A percentile compares a stretch with the other conserved stretches of the same genome.
Conservation (phyloP, 2,888 invertebrate species). For the Chaitophorus viminalis region DNA sequence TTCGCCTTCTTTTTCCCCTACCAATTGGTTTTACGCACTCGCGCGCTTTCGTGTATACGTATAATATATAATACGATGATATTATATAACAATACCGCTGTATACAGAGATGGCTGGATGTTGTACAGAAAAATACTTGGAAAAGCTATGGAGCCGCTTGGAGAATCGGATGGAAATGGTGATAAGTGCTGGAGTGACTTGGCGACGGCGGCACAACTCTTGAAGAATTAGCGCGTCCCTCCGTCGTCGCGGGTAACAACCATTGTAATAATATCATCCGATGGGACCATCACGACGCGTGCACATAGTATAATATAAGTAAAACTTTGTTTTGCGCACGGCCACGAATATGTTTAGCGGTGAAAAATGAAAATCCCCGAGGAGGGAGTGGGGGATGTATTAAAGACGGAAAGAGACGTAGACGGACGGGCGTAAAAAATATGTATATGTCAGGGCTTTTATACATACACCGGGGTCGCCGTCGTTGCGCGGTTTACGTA, state of each 20-base stretch:
- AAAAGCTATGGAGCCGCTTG: too few species aligned
- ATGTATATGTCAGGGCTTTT: not conserved
- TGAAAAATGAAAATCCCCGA: not conserved
- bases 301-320: not conserved
- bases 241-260: not conserved
- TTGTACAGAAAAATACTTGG: too few species aligned
- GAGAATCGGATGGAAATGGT: too few species aligned
- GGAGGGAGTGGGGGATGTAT: too few species aligned
- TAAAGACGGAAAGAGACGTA: too few species aligned
- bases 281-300: too few species aligned
- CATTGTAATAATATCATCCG: too few species aligned
- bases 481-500: not conserved
- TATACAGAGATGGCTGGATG: too few species aligned
- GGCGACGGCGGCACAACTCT: too few species aligned
- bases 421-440: conserved; percentile 18
- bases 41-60: not conserved
- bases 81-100: too few species aligned
- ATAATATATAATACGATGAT: too few species aligned
- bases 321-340: not conserved
- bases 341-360: not conserved
- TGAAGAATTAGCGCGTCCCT: not conserved
- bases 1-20: conserved; percentile 7
- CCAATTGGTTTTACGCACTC: conserved; percentile 2
- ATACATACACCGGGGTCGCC: not conserved
- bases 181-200: too few species aligned